phyloP scores from a whole-genome alignment of 2,888 invertebrate genomes.

The Eubasilissa splendida region DNA sequence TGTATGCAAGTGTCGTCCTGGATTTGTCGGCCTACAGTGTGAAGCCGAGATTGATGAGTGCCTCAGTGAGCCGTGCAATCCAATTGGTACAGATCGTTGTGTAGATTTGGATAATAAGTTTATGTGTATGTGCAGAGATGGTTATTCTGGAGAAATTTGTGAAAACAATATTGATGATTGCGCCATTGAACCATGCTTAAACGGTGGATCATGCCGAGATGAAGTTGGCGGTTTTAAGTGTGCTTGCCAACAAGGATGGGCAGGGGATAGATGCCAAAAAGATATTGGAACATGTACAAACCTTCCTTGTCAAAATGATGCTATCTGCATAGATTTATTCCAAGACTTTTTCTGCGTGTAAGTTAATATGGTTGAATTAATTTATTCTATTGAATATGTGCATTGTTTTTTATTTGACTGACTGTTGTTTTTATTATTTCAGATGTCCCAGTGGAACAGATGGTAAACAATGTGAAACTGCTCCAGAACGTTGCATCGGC shows the following conservation, averaged over 20 bases:
- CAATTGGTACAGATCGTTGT: constrained; percentile 91
- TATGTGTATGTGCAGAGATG: constrained; percentile 90
- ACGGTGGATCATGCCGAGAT: constrained; percentile 91
- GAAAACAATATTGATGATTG: constrained; percentile 93
- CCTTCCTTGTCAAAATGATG: constrained; percentile 93
- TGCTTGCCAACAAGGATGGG: constrained; percentile 88
- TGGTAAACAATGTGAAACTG: constrained; percentile 97
- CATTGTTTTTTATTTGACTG: constrained; percentile 14
- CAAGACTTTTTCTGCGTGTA: constrained; percentile 93
- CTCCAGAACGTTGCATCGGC: constrained; percentile 94
- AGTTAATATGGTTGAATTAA: constrained; percentile 65
- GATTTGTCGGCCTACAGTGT: constrained; percentile 93
- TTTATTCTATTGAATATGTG: background rate
- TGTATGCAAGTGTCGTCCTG: constrained; percentile 92
- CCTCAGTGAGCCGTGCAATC: constrained; percentile 90
- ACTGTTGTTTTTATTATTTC: constrained; percentile 57
- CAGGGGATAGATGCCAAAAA: constrained; percentile 86
- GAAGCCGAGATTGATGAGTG: constrained; percentile 96
- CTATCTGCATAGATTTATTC: constrained; percentile 92
- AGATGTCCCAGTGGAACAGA: constrained; percentile 96
- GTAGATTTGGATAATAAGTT: constrained; percentile 91
- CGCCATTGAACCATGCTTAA: constrained; percentile 86
- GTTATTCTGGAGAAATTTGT: constrained; percentile 88
- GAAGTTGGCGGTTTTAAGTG: constrained; percentile 89
- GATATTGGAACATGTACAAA: constrained; percentile 92